phyloP scores from a whole-genome alignment of 2,113 vertebrate species.

The Grammomys surdaster region DNA sequence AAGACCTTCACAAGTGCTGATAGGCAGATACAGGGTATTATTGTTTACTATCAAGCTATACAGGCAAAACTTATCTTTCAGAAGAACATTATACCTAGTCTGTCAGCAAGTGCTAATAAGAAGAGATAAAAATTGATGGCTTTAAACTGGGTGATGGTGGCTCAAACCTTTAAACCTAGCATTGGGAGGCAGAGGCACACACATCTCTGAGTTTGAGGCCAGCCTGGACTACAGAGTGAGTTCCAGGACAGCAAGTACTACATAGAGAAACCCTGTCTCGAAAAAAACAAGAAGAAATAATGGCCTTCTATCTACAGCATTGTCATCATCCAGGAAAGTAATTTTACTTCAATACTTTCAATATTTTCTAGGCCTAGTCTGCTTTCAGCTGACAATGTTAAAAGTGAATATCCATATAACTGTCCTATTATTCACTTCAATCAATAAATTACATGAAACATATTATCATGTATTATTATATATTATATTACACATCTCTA shows the following conservation, averaged over 20 bases:
- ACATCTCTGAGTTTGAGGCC: neutral
- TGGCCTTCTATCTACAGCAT: neutral
- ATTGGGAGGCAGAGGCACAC: neutral
- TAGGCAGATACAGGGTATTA: neutral
- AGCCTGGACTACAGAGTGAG: neutral
- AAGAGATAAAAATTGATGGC: neutral
- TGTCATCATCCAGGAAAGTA: neutral
- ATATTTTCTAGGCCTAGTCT: neutral
- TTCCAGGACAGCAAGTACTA: neutral
- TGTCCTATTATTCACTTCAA: neutral
- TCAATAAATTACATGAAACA: neutral
- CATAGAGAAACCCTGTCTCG: neutral
- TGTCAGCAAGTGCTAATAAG: neutral
- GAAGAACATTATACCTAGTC: neutral
- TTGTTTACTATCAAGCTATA: neutral
- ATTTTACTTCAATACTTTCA: neutral
- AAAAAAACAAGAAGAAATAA: neutral
- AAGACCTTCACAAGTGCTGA: neutral
- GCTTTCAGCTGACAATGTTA: neutral
- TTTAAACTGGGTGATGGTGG: neutral
- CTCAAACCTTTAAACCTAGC: neutral
- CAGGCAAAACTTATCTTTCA: neutral
- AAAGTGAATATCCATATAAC: neutral
- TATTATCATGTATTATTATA: no score
- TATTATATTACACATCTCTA: no score